phyloP scores from a whole-genome alignment of 2,113 vertebrate species.

The Alethe castanea region DNA sequence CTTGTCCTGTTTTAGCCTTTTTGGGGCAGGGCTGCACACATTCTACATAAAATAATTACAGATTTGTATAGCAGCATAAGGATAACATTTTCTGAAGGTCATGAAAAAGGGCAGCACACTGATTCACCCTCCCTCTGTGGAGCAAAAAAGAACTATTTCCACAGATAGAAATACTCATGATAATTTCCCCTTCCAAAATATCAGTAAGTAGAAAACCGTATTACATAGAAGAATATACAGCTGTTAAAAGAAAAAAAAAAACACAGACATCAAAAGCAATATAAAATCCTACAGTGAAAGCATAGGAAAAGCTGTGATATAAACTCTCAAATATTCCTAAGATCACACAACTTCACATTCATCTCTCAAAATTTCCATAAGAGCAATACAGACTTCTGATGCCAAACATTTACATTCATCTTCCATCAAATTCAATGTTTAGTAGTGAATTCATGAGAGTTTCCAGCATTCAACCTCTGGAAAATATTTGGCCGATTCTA shows the following conservation, averaged over 20 bases:
- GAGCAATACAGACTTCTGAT: neutral
- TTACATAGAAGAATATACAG: neutral
- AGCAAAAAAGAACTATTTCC: neutral
- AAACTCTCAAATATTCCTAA: neutral
- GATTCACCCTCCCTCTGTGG: neutral
- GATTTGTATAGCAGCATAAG: neutral
- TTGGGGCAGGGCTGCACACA: neutral
- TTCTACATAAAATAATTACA: neutral
- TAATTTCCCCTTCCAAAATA: neutral
- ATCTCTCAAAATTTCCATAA: slow-evolving; percentile 16
- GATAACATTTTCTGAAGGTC: neutral
- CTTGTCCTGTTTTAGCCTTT: neutral
- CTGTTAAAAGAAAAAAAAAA: neutral
- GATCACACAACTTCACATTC: neutral
- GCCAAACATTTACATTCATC: slow-evolving; percentile 30
- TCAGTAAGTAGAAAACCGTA: neutral
- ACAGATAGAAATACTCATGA: neutral
- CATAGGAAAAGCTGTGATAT: neutral
- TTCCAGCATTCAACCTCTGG: neutral
- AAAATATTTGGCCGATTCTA: slow-evolving; percentile 5
- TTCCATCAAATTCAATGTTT: slow-evolving; percentile 31
- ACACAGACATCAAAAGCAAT: neutral
- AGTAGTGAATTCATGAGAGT: slow-evolving; percentile 19
- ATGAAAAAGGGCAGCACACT: neutral
- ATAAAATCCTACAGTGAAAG: neutral